Conservation (phyloP, 2,797 vertebrate species). For the Peromyscus melanophrys region DNA sequence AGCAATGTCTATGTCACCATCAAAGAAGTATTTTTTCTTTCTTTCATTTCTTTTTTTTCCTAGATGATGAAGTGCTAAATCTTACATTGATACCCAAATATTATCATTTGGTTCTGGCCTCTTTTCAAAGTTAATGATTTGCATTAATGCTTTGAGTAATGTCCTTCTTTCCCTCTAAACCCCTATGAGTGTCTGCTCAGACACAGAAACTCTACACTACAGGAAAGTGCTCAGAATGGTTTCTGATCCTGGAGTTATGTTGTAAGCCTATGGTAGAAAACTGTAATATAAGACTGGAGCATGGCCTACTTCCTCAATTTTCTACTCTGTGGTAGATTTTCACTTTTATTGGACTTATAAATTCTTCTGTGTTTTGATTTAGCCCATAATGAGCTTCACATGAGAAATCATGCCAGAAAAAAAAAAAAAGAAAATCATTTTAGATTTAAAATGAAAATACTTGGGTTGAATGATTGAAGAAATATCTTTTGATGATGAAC, state of each 20-base stretch:
- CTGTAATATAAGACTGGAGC: conserved; percentile 49
- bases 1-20: background rate
- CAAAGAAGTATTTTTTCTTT: background rate
- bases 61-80: background rate
- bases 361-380: conserved; percentile 76
- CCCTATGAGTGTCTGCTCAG: background rate
- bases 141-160: conserved; percentile 20
- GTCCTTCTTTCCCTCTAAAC: background rate
- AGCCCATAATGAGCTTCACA: conserved; percentile 59
- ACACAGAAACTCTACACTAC: background rate
- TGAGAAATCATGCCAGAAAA: conserved; percentile 70
- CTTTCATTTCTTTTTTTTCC: background rate
- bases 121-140: conserved; percentile 43
- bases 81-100: background rate
- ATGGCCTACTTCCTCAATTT: conserved; percentile 54
- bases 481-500: conserved; percentile 42
- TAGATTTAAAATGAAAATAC: conserved; percentile 63
- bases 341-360: conserved; percentile 76
- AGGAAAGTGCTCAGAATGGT: conserved; percentile 29
- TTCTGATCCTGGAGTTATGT: background rate
- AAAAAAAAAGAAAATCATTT: conserved; percentile 54
- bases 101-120: conserved; percentile 1
- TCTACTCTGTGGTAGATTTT: conserved; percentile 64
- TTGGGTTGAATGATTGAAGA: conserved; percentile 57
- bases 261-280: conserved; percentile 43